Base-by-base conservation (phyloP, 2,888 invertebrate species). In the Stenodema calcarata region DNA sequence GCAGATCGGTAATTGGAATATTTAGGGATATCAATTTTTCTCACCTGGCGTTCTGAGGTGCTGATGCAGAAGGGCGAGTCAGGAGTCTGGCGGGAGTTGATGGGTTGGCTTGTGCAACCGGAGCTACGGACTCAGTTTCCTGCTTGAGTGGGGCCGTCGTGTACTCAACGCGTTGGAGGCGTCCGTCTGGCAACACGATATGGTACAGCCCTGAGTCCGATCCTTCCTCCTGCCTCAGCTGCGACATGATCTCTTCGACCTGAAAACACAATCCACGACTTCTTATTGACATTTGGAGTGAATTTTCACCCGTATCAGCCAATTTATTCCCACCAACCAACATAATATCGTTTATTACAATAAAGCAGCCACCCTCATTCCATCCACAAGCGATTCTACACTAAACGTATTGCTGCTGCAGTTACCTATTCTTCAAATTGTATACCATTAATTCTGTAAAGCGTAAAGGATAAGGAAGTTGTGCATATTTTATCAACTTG, bases 81-180 rank as follows among this genome's bases (percentile, higher is more conserved):
- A 84, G 42, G 47, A 84, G 73, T 2, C 75, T 84, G 44, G 84
- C 73, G 12, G 84, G 84, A 12, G 47, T 42, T 27, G 82, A 69
- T 1, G 62, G 82, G 28, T 28, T 18, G 35, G 35, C 12, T 28
- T 30, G 73, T 23, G 84, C 54, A 12, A 75, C 73, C 16, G 35
- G 11, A 23, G 54, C n/a, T 54, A 54, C 78, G 42, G 75, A 28
- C 73, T 73, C 81, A 18, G 54, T 41, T 18, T 70, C 54, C 12
- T 78, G 73, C 28, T 80, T 82, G 30, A 88, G 47, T 2, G 88
- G 88, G 30, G 88, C 87, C 2, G 87, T 85, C 44, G 84, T 87
- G 86, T 87, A 88, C 82, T 88, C 87, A 35, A 88, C 88, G 35
- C 83, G 85, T 62, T 88, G 88, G 1, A 88, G 87, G 12, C 88